Conservation (phyloP, 2,113 vertebrate species). For the Pomatostomus ruficeps region DNA sequence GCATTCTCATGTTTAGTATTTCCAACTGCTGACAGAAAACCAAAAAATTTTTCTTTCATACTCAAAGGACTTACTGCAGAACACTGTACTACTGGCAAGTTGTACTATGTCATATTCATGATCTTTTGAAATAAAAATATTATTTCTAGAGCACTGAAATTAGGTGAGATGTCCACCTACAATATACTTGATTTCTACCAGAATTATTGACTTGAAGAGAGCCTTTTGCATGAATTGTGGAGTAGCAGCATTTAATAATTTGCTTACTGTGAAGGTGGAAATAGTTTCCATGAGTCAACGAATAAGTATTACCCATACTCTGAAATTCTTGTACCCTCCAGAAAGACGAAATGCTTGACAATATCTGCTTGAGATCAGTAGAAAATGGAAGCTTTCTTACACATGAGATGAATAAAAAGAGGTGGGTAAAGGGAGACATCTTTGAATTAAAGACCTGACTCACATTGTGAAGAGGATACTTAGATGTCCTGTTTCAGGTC, state of each 20-base stretch:
- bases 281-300: background rate
- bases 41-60: background rate
- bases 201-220: background rate
- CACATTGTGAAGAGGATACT: background rate
- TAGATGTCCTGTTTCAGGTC: background rate
- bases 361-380: background rate
- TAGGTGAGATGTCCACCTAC: background rate
- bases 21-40: background rate
- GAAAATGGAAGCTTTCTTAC: background rate
- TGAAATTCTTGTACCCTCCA: background rate
- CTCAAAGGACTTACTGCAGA: background rate
- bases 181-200: background rate
- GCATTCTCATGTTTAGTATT: background rate
- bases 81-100: background rate
- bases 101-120: background rate
- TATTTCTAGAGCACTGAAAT: background rate
- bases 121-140: background rate
- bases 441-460: background rate
- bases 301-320: background rate
- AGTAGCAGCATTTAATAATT: background rate
- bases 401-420: background rate
- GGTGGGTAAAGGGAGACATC: background rate
- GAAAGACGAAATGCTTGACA: background rate
- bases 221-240: background rate
- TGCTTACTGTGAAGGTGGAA: background rate